Percentiles rank a stretch among this genome's conserved stretches.
phyloP scores from a whole-genome alignment of 2,113 vertebrate genomes.

The Dasyornis broadbenti region DNA sequence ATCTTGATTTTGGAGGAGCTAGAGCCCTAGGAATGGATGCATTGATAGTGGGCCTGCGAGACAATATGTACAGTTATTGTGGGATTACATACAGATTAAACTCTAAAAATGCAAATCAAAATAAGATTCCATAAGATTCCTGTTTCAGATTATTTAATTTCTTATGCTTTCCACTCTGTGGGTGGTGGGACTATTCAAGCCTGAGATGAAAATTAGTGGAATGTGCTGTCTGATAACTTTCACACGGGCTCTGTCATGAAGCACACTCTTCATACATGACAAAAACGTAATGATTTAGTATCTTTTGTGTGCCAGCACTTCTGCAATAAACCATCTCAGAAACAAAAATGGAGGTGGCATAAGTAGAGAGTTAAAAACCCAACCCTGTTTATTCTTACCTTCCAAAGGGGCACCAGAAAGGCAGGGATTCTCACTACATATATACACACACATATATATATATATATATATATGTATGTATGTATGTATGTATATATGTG shows the following conservation, averaged over 20 bases:
- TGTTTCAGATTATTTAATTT: not conserved
- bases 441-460: not conserved
- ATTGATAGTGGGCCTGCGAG: not conserved
- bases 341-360: not conserved
- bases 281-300: not conserved
- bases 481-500: not conserved
- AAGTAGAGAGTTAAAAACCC: not conserved
- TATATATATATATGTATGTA: too few species aligned
- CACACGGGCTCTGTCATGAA: not conserved
- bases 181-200: not conserved
- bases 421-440: not conserved
- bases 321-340: not conserved
- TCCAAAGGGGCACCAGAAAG: not conserved
- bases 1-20: not conserved
- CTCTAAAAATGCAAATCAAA: not conserved
- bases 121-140: not conserved
- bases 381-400: not conserved
- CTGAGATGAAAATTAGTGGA: not conserved
- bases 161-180: not conserved
- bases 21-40: not conserved
- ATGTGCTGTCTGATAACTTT: not conserved
- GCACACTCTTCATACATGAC: not conserved
- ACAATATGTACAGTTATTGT: not conserved
- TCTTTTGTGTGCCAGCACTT: rapidly evolving
- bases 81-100: not conserved